A percentile compares a stretch with the other conserved stretches of the same genome.
These are phyloP conservation scores for Cheirogaleus major DNA, from an alignment of 2,797 vertebrate genomes.

Conservation along the genomic window DNA sequence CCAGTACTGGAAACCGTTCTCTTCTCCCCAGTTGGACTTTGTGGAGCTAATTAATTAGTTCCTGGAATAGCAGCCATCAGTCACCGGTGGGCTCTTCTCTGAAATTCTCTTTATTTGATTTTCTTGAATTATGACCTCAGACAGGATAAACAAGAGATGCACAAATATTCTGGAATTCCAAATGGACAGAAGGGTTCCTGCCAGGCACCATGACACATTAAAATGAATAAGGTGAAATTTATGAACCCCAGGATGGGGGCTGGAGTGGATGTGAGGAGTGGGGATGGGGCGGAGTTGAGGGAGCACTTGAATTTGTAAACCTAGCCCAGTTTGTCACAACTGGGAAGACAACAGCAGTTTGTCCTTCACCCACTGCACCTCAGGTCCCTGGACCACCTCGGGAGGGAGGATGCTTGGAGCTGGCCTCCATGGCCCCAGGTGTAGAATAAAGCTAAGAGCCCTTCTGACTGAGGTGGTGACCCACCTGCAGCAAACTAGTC, in stretches of 20 bases:
- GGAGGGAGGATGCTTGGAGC: background rate
- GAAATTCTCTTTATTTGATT: constrained; percentile 6
- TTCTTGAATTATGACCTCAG: background rate
- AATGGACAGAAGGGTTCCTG: too few relatives aligned
- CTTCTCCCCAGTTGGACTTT: background rate
- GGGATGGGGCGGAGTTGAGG: too few relatives aligned
- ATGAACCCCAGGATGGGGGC: background rate
- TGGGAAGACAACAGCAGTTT: background rate
- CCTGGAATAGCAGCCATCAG: background rate
- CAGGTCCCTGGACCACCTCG: background rate
- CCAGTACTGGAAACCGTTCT: background rate
- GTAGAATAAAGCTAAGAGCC: background rate
- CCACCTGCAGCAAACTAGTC: background rate
- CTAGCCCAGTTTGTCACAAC: background rate
- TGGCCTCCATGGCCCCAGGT: background rate
- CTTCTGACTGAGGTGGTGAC: too few relatives aligned
- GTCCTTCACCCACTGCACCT: background rate
- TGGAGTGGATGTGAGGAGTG: background rate
- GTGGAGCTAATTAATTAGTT: background rate
- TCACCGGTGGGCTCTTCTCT: background rate
- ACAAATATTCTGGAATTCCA: background rate
- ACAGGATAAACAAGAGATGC: background rate
- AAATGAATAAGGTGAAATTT: background rate
- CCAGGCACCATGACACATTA: background rate
- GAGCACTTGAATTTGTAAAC: background rate